Conservation (phyloP, 2,797 vertebrate genomes). For the Schizopygopsis malacanthus region DNA sequence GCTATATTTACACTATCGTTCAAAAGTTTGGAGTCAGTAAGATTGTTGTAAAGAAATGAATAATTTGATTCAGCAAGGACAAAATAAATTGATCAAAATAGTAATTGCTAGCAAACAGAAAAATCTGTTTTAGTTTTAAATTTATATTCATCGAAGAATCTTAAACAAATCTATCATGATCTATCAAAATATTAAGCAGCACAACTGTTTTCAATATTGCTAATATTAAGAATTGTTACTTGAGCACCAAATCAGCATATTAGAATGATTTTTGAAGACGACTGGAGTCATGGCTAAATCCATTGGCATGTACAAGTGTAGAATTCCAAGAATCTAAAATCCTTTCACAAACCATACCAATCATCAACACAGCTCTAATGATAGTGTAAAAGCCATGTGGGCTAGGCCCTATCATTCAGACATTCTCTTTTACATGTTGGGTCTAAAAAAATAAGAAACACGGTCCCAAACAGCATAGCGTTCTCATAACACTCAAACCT, state of each 20-base stretch:
- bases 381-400: conserved; percentile 6
- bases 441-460: conserved; percentile 5
- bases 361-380: conserved; percentile 10
- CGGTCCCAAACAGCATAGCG: background rate
- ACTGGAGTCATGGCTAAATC: background rate
- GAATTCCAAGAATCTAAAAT: conserved; percentile 27
- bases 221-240: background rate
- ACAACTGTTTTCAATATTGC: background rate
- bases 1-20: no score
- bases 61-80: background rate
- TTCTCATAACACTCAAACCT: conserved; percentile 21
- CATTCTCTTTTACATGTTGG: conserved; percentile 2
- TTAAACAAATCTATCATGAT: background rate
- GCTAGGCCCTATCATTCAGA: conserved; percentile 2
- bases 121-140: no score
- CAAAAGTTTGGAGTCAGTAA: background rate
- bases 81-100: background rate
- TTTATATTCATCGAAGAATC: background rate
- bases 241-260: background rate
- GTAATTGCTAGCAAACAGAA: background rate
- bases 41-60: no score
- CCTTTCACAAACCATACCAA: conserved; percentile 17
- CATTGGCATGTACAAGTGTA: background rate
- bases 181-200: background rate
- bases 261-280: background rate